Base-by-base conservation (phyloP, 92 coral and sea anemone species). In the Porites cylindrica region DNA sequence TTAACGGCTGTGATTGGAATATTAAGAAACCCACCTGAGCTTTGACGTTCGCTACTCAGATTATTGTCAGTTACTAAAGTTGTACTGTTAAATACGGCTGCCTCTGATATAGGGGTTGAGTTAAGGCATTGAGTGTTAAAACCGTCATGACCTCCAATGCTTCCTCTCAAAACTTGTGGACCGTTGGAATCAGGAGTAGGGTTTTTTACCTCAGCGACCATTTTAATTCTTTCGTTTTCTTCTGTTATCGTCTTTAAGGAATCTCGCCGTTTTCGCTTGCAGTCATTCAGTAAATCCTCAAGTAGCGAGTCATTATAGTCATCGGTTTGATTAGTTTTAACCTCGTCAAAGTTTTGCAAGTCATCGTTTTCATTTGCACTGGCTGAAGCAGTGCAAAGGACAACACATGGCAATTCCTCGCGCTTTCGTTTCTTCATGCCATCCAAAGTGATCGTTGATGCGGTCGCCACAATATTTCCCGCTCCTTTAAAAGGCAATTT, bases 281-380 rank as follows among this genome's bases (percentile, higher is more conserved):
- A 77, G 85, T 77, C 84, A 77, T 68, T 83, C 74, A 83, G 24
- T 62, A 83, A 74, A 50, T 83, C 87, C 43, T 83, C 87, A 4
- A 83, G 81, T 51, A 83, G 60, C 16, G 87, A 85, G 32, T 77
- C 83, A 23, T 85, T 66, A 51, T 47, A 24, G 51, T 1, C 51
- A 66, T 78, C 78, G 32, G 2, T 21, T 11, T 50, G 56, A 7
- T 76, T 67, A n/a, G 20, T 24, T 68, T 51, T 29, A 60, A 58
- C 14, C 10, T 65, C 76, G 19, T 14, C 59, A 17, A 20, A 59
- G 51, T 58, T 81, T 58, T 69, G 58, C 38, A 81, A 29, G 43
- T 26, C 70, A 56, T 32, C 60, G 18, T 6, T 59, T 70, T 56
- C 59, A 11, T 6, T 59, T 32, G 50, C 13, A 18, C 11, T 10